A percentile compares a stretch with the other conserved stretches of the same genome.
These are phyloP conservation scores for Dioctria linearis DNA, from an alignment of 2,888 invertebrate species.

Conservation along the genomic window DNA sequence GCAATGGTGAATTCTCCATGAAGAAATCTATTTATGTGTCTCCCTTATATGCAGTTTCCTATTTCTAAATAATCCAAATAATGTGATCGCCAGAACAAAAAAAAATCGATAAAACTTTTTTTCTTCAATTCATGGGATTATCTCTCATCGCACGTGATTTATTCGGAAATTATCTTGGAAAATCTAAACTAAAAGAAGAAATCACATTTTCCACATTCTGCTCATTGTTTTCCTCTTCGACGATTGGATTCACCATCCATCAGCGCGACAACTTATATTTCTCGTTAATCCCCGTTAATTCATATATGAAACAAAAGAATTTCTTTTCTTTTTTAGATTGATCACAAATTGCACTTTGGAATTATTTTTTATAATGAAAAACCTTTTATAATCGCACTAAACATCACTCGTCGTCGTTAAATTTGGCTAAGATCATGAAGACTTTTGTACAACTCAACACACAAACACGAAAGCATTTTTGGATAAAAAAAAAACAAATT, in stretches of 20 bases:
- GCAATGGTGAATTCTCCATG: constrained; percentile 54
- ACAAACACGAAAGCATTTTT: constrained; percentile 47
- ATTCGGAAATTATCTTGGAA: constrained; percentile 3
- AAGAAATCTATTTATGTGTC: constrained; percentile 6
- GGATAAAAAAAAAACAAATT: constrained; percentile 20
- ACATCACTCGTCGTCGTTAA: background rate
- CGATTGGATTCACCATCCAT: no score
- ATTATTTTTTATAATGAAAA: background rate
- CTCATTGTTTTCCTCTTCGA: constrained; percentile 5
- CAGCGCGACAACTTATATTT: background rate
- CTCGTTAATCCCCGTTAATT: no score
- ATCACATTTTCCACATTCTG: constrained; percentile 20
- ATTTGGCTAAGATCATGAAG: background rate
- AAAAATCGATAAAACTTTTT: constrained; percentile 26
- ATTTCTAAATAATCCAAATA: constrained; percentile 12
- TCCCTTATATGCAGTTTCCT: background rate
- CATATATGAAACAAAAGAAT: background rate
- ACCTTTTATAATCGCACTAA: background rate
- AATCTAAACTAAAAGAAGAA: constrained; percentile 1
- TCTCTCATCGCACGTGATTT: constrained; percentile 7
- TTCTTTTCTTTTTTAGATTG: background rate
- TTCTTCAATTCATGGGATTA: constrained; percentile 19
- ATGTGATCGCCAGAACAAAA: background rate
- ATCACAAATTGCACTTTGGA: constrained; percentile 1
- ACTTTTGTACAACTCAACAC: constrained; percentile 13